These are phyloP conservation scores for Drosophila busckii DNA, from an alignment of 1,140 invertebrate genomes.

Conservation along the genomic window DNA sequence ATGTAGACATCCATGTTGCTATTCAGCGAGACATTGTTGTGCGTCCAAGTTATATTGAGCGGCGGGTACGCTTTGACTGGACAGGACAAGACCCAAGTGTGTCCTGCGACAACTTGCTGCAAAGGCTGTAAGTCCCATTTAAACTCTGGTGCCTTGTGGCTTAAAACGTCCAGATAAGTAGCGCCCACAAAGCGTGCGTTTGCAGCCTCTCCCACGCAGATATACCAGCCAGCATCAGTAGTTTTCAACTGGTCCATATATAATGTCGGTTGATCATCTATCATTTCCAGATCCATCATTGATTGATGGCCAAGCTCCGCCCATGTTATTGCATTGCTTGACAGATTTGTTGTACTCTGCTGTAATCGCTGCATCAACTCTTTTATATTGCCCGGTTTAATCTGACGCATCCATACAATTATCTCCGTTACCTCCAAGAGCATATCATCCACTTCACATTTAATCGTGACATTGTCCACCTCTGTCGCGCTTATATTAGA, in stretches of 20 bases:
- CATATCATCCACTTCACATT: slow-evolving; percentile 83
- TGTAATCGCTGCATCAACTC: slow-evolving; percentile 13
- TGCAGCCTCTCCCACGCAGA: slow-evolving; percentile 91
- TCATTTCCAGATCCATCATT: background rate
- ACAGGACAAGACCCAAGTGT: slow-evolving; percentile 83
- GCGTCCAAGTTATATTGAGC: slow-evolving; percentile 89
- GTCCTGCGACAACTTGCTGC: slow-evolving; percentile 82
- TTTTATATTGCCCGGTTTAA: slow-evolving; percentile 10
- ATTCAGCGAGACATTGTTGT: slow-evolving; percentile 83
- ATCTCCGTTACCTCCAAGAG: slow-evolving; percentile 87
- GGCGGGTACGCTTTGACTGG: slow-evolving; percentile 83
- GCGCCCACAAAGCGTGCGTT: slow-evolving; percentile 87
- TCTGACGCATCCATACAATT: slow-evolving; percentile 84
- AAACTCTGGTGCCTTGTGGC: slow-evolving; percentile 30
- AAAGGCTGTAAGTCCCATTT: slow-evolving; percentile 20
- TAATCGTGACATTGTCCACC: slow-evolving; percentile 84
- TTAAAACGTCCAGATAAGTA: slow-evolving; percentile 85
- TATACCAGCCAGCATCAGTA: slow-evolving; percentile 94
- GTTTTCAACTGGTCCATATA: slow-evolving; percentile 88
- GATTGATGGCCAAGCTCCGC: slow-evolving; percentile 28
- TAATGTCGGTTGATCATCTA: slow-evolving; percentile 82
- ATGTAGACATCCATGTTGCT: slow-evolving; percentile 82
- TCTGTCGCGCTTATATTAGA: slow-evolving; percentile 86
- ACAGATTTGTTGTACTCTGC: background rate
- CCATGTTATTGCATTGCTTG: background rate